Evolutionary conservation across 1,140 invertebrate genomes (phyloP).

Genomic region (Bombus fervidus): DNA sequence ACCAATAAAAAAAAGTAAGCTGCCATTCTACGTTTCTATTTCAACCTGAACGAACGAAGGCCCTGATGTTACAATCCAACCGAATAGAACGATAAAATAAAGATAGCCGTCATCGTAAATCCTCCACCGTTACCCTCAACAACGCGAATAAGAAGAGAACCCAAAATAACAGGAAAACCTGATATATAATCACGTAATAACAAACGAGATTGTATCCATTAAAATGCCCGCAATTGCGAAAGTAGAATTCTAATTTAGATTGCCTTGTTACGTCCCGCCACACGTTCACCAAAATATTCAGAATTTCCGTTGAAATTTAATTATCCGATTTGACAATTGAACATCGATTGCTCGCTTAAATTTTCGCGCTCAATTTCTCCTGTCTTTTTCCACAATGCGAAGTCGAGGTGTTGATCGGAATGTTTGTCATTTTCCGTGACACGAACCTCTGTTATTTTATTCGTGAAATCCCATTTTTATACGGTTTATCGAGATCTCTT

Average conservation of each 20-base stretch:
- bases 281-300: slow-evolving; percentile 4
- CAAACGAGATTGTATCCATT: neutral
- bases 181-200: slow-evolving; percentile 1
- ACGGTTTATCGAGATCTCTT: too few species aligned
- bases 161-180: neutral
- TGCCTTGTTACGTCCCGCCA: neutral
- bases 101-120: neutral
- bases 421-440: too few species aligned
- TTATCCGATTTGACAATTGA: slow-evolving; percentile 21
- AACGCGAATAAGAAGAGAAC: neutral
- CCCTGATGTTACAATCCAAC: neutral
- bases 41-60: neutral
- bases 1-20: neutral
- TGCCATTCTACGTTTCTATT: neutral
- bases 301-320: slow-evolving; percentile 16
- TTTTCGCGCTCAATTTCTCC: neutral
- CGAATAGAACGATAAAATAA: neutral
- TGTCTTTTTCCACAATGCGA: too few species aligned
- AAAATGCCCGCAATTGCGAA: neutral
- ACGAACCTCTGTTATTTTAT: too few species aligned
- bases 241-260: slow-evolving; percentile 19
- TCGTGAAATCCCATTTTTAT: too few species aligned
- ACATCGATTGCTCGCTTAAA: neutral
- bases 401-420: too few species aligned
- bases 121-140: neutral